Conservation (phyloP, 1,140 invertebrate genomes). For the Neodiprion lecontei region DNA sequence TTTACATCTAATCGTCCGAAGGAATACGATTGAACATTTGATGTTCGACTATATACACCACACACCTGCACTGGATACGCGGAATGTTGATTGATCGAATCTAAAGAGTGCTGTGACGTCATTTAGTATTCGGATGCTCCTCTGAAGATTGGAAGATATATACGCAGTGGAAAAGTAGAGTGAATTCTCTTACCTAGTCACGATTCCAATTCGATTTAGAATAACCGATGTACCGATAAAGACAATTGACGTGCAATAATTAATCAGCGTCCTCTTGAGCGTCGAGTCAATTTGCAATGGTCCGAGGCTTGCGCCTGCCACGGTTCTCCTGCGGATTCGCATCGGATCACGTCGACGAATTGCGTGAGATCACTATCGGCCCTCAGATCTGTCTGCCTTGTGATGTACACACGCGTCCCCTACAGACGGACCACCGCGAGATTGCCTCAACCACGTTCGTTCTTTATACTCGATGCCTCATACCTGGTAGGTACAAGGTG, state of each 20-base stretch:
- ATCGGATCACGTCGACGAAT: background rate
- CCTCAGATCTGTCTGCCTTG: background rate
- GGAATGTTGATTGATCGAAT: too few species aligned
- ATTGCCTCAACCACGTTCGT: too few species aligned
- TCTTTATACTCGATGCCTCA: too few species aligned
- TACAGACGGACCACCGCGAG: background rate
- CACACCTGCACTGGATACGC: too few species aligned
- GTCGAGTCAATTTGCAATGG: constrained; percentile 3
- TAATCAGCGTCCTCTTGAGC: background rate
- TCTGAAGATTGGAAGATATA: too few species aligned
- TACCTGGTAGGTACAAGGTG: too few species aligned
- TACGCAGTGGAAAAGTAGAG: too few species aligned
- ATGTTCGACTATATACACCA: too few species aligned
- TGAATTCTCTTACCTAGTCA: background rate
- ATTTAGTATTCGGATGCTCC: too few species aligned
- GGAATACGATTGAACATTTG: too few species aligned
- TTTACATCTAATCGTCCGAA: too few species aligned
- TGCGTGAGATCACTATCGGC: background rate
- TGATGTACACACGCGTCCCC: constrained; percentile 4
- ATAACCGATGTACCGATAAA: background rate
- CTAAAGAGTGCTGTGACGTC: too few species aligned
- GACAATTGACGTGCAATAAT: constrained; percentile 5
- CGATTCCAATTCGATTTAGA: background rate
- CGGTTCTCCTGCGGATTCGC: background rate
- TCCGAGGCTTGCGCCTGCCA: background rate